Evolutionary conservation across 2,888 invertebrate species (phyloP), one percentile per base, ranked within the genome.

Genomic region (Hololepta plana): DNA sequence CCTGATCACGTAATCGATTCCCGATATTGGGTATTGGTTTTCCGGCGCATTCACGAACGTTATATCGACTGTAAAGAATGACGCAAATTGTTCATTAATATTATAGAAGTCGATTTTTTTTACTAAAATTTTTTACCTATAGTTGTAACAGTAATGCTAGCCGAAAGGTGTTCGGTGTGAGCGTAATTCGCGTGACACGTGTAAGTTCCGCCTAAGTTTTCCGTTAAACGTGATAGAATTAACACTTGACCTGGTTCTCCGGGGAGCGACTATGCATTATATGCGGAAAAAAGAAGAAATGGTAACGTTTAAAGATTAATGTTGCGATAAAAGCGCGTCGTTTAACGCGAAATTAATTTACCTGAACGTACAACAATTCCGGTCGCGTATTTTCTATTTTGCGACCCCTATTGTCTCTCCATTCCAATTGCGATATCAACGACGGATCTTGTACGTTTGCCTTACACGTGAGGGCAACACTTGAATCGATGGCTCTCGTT

Each of bases 101-200:
- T 17, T 17, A 17, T 17, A 17, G 7, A n/a, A 17, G 7, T 17
- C 17, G 17, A 14, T 11, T 24, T n/a, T 20, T 8, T 17, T 17
- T n/a, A 7, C n/a, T 17, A 7, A 7, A 6, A n/a, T 28, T 16
- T 59, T 63, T 62, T 55, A 74, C 74, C 62, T 46, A 74, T 77
- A 32, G 80, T 76, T 42, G 72, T 71, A 42, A 84, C 66, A 41
- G 62, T 57, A 21, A 82, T 76, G 33, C 65, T 65, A 29, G 69
- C 69, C 38, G 58, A 60, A 26, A 84, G 54, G 15, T 60, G 58
- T 44, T 72, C 64, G 30, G 72, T 71, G 39, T 59, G 63, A 32
- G 81, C 76, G 53, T 84, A 87, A 32, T 64, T 72, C n/a, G 80
- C 82, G 14, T 66, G 64, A 47, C 88, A 88, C 33, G 71, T 77